A percentile compares a stretch with the other conserved stretches of the same genome.
Evolutionary conservation across 64 coral and sea anemone species (phyloP).

Genomic region (Stichodactyla mertensii): DNA sequence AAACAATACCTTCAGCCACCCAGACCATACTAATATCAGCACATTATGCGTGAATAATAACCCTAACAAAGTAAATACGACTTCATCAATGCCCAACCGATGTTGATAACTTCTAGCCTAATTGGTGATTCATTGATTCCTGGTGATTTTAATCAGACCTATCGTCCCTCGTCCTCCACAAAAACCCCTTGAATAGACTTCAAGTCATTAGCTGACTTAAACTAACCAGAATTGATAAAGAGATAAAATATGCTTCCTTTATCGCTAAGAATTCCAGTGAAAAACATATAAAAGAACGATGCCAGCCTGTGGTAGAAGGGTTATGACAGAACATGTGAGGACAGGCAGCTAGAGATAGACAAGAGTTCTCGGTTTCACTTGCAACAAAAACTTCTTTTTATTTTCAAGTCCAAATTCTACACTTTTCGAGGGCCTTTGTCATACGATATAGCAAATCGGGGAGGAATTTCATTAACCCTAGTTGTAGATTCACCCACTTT

Average conservation of each 20-base stretch:
- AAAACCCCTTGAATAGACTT: not conserved
- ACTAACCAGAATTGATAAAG: not conserved
- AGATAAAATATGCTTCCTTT: not conserved
- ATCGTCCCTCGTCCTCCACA: not conserved
- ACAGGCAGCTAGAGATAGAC: too few species aligned
- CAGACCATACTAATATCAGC: conserved; percentile 26
- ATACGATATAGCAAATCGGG: not conserved
- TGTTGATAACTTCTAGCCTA: not conserved
- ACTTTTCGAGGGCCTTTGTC: not conserved
- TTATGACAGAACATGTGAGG: too few species aligned
- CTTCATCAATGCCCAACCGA: not conserved
- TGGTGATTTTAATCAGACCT: not conserved
- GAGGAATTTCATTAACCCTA: too few species aligned
- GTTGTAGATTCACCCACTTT: not conserved
- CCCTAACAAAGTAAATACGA: conserved; percentile 23
- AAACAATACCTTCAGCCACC: conserved; percentile 17
- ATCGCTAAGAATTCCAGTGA: not conserved
- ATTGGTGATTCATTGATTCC: conserved; percentile 18
- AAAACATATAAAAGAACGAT: too few species aligned
- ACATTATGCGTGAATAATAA: conserved; percentile 17
- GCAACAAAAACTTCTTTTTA: too few species aligned
- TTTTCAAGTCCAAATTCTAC: not conserved
- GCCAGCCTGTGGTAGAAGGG: too few species aligned
- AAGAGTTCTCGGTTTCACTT: too few species aligned
- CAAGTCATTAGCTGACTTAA: not conserved